A percentile compares a stretch with the other conserved stretches of the same genome.
Evolutionary conservation across 2,113 vertebrate species (phyloP).

Genomic region (Bubo bubo): DNA sequence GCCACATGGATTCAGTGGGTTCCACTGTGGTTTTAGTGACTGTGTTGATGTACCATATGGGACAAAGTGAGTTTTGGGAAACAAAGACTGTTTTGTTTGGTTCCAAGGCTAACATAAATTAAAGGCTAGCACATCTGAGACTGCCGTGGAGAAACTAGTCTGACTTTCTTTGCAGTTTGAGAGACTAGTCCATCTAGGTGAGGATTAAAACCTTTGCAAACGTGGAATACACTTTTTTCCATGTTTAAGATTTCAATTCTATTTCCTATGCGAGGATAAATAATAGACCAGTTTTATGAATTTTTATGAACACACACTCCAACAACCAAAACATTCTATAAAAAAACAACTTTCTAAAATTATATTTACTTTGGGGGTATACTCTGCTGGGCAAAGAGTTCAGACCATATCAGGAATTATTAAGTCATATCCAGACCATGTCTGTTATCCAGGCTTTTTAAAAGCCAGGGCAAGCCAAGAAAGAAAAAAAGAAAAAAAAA

Average conservation of each 20-base stretch:
- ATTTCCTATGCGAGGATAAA: neutral
- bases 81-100: neutral
- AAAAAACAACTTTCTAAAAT: neutral
- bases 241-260: neutral
- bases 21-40: neutral
- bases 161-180: neutral
- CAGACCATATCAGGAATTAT: neutral
- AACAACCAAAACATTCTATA: neutral
- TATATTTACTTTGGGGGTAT: neutral
- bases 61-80: neutral
- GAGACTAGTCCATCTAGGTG: neutral
- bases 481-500: neutral
- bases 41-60: neutral
- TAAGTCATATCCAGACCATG: neutral
- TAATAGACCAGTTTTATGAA: neutral
- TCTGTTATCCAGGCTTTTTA: slow-evolving; percentile 48
- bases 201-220: neutral
- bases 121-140: neutral
- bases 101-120: neutral
- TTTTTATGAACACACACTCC: neutral
- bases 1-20: neutral
- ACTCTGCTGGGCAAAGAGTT: slow-evolving; percentile 1
- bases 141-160: neutral
- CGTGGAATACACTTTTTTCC: neutral
- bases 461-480: slow-evolving; percentile 20